These are phyloP conservation scores for Orycteropus afer DNA, from an alignment of 2,113 vertebrate species.

Conservation along the genomic window DNA sequence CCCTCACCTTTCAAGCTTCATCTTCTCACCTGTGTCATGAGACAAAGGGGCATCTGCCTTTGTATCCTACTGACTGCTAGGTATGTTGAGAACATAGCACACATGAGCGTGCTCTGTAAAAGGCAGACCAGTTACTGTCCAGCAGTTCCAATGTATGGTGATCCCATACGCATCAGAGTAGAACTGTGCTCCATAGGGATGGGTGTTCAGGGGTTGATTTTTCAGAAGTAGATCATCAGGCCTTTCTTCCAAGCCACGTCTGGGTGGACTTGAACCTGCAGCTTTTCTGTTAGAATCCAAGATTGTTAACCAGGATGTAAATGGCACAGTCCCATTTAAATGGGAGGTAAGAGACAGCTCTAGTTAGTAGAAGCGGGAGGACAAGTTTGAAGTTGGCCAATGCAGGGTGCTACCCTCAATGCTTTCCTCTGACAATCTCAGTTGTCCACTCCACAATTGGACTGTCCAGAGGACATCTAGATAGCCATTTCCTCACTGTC, in stretches of 20 bases:
- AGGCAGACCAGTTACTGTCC: neutral
- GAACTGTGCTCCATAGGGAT: neutral
- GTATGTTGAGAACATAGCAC: neutral
- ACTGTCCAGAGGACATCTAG: too few species aligned
- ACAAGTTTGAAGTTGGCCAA: too few species aligned
- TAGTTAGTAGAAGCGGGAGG: neutral
- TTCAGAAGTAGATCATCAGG: neutral
- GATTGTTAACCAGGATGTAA: neutral
- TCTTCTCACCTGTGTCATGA: neutral
- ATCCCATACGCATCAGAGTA: neutral
- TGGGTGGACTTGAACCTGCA: neutral
- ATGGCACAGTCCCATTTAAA: accelerated
- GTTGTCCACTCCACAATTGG: neutral
- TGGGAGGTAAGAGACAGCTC: accelerated
- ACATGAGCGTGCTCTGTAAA: accelerated
- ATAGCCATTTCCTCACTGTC: neutral
- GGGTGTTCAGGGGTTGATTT: neutral
- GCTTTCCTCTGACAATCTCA: neutral
- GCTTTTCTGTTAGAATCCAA: neutral
- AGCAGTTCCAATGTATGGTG: neutral
- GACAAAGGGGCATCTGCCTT: neutral
- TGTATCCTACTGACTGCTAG: accelerated
- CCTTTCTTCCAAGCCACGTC: neutral
- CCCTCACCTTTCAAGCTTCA: neutral
- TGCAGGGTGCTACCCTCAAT: neutral